phyloP scores from a whole-genome alignment of 2,797 vertebrate genomes.

The Sarcoramphus papa region DNA sequence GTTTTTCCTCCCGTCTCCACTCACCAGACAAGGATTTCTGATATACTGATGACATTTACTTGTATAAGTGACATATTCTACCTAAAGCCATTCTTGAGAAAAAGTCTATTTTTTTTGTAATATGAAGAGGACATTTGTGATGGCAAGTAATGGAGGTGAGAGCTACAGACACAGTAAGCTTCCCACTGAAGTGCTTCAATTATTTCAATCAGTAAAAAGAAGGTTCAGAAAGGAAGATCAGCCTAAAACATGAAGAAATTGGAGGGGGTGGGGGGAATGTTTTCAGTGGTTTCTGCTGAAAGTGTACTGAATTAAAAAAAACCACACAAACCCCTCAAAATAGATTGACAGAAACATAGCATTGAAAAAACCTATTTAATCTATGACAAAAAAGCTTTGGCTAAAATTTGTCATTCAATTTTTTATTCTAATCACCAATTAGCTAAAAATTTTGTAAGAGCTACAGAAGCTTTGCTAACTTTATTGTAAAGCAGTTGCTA shows the following conservation, averaged over 20 bases:
- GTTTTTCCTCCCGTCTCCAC: not conserved
- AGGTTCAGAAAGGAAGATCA: not conserved
- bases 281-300: not conserved
- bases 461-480: not conserved
- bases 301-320: not conserved
- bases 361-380: not conserved
- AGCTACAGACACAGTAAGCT: not conserved
- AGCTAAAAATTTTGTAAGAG: not conserved
- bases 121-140: not conserved
- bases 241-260: not conserved
- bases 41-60: not conserved
- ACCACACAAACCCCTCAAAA: not conserved
- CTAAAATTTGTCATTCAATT: not conserved
- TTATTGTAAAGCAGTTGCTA: not conserved
- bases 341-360: not conserved
- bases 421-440: not conserved
- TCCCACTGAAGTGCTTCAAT: not conserved
- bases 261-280: fast-evolving
- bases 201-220: not conserved
- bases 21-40: not conserved
- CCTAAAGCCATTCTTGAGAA: not conserved
- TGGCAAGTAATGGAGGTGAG: not conserved
- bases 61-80: not conserved
- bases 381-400: not conserved
- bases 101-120: not conserved